Percentiles rank a stretch among this genome's conserved stretches.
Conservation (phyloP, 2,888 invertebrate species). For the Odontocolon sp. region DNA sequence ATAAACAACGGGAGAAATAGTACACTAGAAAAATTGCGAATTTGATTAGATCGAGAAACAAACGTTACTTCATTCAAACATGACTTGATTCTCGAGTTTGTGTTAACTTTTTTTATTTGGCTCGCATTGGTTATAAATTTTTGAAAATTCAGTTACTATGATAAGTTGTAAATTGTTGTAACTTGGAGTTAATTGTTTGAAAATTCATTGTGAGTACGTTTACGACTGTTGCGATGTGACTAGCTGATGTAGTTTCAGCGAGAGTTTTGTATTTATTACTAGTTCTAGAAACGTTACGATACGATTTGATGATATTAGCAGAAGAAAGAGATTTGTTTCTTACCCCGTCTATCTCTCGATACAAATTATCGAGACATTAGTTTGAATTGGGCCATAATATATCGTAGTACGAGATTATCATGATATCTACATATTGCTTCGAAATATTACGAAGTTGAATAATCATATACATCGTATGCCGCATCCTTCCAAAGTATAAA, state of each 20-base stretch:
- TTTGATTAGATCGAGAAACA: not conserved
- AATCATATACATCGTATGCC: slow-evolving; percentile 37
- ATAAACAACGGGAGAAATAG: not conserved
- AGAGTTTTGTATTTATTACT: slow-evolving; percentile 49
- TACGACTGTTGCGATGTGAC: not conserved
- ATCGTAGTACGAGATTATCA: slow-evolving; percentile 11
- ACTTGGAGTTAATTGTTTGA: not conserved
- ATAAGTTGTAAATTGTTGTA: not conserved
- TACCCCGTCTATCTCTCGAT: slow-evolving; percentile 19
- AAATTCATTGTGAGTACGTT: slow-evolving; percentile 17
- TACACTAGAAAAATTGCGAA: not conserved
- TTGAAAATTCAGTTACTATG: not conserved
- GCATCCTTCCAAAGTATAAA: slow-evolving; percentile 67
- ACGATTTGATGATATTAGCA: not conserved
- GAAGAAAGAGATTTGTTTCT: not conserved
- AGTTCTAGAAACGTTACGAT: slow-evolving; percentile 10
- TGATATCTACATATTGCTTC: slow-evolving; percentile 31
- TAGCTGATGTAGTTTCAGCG: slow-evolving; percentile 34
- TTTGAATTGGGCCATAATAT: slow-evolving; percentile 39
- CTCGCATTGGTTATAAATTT: slow-evolving; percentile 28
- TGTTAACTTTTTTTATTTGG: slow-evolving; percentile 26
- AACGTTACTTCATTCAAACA: slow-evolving; percentile 8
- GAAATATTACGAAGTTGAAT: slow-evolving; percentile 4
- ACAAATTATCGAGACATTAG: slow-evolving; percentile 8
- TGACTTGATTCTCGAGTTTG: too few species aligned